Evolutionary conservation across 2,113 vertebrate genomes (phyloP).

Genomic region (Mesoclemmys tuberculata): DNA sequence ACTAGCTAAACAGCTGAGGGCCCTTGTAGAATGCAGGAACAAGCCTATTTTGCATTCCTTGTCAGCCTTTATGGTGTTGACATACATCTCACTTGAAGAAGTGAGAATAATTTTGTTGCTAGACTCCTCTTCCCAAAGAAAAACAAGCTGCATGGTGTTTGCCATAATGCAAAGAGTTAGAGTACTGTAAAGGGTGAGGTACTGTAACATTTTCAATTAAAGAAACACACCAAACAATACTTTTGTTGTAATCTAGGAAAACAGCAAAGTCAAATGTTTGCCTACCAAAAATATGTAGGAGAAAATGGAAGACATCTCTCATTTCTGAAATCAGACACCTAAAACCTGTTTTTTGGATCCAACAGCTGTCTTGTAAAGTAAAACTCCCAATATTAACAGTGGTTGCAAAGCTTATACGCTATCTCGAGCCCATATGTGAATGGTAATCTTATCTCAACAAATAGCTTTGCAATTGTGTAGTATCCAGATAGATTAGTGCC

Average conservation of each 20-base stretch:
- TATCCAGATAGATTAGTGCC: neutral
- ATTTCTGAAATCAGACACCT: slow-evolving; percentile 10
- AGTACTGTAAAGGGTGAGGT: neutral
- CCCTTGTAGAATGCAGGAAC: neutral
- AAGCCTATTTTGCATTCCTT: neutral
- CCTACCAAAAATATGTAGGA: neutral
- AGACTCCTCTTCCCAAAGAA: neutral
- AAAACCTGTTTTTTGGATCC: slow-evolving; percentile 19
- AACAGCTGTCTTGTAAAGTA: neutral
- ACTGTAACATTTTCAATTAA: neutral
- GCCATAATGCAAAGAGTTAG: neutral
- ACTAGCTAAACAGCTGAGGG: neutral
- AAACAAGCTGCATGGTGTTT: neutral
- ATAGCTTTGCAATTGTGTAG: slow-evolving; percentile 7
- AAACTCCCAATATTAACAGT: neutral
- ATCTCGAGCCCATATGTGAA: neutral
- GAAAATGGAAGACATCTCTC: neutral
- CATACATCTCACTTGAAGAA: neutral
- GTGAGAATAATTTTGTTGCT: slow-evolving; percentile 10
- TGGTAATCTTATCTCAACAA: neutral
- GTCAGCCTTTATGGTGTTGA: neutral
- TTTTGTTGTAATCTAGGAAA: neutral
- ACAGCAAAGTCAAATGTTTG: neutral
- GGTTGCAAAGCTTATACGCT: neutral
- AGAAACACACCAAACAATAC: neutral